Evolutionary conservation across 2,113 vertebrate genomes (phyloP).

Genomic region (Carlito syrichta): DNA sequence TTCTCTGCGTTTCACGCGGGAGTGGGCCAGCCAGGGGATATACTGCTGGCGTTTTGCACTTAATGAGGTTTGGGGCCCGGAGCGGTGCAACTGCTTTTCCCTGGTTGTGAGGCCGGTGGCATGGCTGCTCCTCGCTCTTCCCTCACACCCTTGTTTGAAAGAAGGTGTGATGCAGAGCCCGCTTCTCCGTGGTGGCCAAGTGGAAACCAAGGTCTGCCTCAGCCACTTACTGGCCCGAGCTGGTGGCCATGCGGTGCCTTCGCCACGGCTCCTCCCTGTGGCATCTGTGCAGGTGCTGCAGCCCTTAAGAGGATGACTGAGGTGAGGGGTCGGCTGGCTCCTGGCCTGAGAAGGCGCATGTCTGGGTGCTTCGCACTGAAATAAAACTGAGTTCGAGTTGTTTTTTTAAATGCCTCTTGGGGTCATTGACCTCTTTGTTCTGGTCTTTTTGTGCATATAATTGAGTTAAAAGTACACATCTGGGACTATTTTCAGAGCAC

Average conservation of each 20-base stretch:
- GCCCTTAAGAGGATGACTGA: background rate
- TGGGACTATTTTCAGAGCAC: background rate
- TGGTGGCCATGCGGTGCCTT: background rate
- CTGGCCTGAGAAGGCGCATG: background rate
- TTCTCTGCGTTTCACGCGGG: background rate
- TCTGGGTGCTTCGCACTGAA: constrained; percentile 3
- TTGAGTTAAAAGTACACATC: background rate
- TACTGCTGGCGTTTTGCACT: background rate
- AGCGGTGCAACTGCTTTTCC: background rate
- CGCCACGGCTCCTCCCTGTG: background rate
- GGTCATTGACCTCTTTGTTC: background rate
- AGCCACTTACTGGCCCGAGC: background rate
- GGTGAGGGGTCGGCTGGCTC: background rate
- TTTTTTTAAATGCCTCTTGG: background rate
- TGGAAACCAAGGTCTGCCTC: background rate
- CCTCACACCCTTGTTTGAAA: background rate
- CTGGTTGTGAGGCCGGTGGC: background rate
- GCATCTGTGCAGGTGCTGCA: background rate
- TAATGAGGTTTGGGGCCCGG: background rate
- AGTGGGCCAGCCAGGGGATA: background rate
- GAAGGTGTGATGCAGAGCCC: background rate
- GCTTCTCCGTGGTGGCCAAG: background rate
- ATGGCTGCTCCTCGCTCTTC: background rate
- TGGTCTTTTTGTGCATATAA: background rate
- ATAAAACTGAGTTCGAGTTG: background rate